Percentiles rank a stretch among this genome's conserved stretches.
phyloP scores from a whole-genome alignment of 2,113 vertebrate species.

The Etia nguti region DNA sequence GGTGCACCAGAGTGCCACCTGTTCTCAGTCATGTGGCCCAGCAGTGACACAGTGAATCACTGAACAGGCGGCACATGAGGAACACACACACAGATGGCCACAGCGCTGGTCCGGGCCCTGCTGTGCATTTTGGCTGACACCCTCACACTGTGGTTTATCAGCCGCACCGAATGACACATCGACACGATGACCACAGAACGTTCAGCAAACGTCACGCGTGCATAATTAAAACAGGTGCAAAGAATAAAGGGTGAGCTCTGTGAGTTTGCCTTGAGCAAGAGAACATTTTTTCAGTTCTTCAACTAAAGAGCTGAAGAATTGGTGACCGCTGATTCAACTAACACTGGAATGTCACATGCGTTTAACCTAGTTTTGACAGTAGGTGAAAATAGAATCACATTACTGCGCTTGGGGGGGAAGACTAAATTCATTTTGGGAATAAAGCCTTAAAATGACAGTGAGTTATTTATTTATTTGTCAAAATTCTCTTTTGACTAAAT shows the following conservation, averaged over 20 bases:
- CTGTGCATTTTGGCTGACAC: slow-evolving; percentile 35
- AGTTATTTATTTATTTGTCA: not conserved
- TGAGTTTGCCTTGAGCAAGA: not conserved
- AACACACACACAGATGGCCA: slow-evolving; percentile 59
- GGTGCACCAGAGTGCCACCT: slow-evolving; percentile 51
- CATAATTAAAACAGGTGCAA: not conserved
- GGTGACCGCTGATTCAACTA: slow-evolving; percentile 2
- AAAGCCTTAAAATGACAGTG: not conserved
- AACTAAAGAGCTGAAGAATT: not conserved
- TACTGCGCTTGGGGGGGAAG: not conserved
- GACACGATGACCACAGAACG: not conserved
- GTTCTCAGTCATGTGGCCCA: slow-evolving; percentile 55
- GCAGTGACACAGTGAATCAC: slow-evolving; percentile 45
- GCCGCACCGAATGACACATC: slow-evolving; percentile 7
- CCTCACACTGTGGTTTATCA: slow-evolving; percentile 11
- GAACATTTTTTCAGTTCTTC: not conserved
- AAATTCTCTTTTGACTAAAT: not conserved
- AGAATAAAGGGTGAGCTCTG: not conserved
- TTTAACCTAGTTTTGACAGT: not conserved
- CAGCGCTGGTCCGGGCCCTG: slow-evolving; percentile 17
- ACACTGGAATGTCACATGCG: not conserved
- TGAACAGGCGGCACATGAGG: slow-evolving; percentile 45
- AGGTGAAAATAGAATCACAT: not conserved
- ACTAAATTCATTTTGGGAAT: not conserved
- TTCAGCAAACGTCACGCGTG: not conserved